Evolutionary conservation across 2,888 invertebrate species (phyloP).

Genomic region (Ligdia adustata): DNA sequence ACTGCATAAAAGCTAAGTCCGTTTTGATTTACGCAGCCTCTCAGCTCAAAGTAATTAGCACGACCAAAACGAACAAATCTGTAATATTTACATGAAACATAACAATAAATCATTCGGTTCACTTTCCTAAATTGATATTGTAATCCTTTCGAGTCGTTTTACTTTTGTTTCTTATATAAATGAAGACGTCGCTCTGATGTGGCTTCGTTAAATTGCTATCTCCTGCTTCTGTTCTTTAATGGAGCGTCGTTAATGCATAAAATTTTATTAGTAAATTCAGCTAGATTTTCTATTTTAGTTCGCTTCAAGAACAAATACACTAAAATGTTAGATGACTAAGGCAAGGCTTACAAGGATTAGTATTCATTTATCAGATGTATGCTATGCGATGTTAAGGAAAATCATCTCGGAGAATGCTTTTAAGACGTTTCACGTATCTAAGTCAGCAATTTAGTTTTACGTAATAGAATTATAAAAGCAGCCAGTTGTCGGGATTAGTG

Average conservation of each 20-base stretch:
- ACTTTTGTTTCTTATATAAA: constrained; percentile 77
- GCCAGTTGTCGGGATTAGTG: too few relatives aligned
- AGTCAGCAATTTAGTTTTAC: too few relatives aligned
- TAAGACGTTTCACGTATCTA: too few relatives aligned
- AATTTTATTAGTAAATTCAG: not conserved
- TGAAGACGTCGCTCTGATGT: constrained; percentile 76
- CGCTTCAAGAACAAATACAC: too few relatives aligned
- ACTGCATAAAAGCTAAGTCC: constrained; percentile 23
- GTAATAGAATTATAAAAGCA: too few relatives aligned
- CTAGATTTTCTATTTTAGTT: not conserved
- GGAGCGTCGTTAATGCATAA: constrained; percentile 43
- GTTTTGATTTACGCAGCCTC: constrained; percentile 27
- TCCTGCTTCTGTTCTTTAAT: constrained; percentile 44
- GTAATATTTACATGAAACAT: constrained; percentile 72
- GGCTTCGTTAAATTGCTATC: constrained; percentile 83
- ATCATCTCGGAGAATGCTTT: too few relatives aligned
- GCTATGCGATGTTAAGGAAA: too few relatives aligned
- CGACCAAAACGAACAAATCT: constrained; percentile 46
- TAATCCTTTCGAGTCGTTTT: constrained; percentile 69
- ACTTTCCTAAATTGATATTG: constrained; percentile 84
- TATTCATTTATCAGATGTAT: too few relatives aligned
- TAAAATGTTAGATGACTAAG: too few relatives aligned
- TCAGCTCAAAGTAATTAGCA: constrained; percentile 53
- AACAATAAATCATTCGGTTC: constrained; percentile 78
- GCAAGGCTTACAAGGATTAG: too few relatives aligned